Percentiles rank a stretch among this genome's conserved stretches.
Conservation (phyloP, 1,140 invertebrate genomes). For the Dryas iulia region DNA sequence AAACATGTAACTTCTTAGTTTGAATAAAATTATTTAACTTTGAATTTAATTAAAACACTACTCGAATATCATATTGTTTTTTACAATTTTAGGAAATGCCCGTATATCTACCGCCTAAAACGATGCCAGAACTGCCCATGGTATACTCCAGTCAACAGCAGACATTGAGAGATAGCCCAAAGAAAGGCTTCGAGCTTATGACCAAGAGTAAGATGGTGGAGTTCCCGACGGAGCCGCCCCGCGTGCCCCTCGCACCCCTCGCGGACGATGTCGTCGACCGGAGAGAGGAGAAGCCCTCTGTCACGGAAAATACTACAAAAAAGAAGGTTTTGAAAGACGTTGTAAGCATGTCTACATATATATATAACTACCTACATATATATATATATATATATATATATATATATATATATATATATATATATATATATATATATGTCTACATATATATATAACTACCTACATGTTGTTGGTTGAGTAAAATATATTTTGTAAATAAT, state of each 20-base stretch:
- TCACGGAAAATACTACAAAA: conserved; percentile 37
- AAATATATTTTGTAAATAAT: no score
- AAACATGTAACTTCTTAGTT: no score
- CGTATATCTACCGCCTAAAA: conserved; percentile 53
- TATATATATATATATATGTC: no score
- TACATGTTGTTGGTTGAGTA: no score
- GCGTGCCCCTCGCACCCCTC: conserved; percentile 21
- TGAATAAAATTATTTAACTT: no score
- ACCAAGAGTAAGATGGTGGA: conserved; percentile 25
- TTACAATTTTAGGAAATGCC: conserved; percentile 46
- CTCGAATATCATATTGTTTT: neutral
- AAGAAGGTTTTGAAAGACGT: conserved; percentile 41
- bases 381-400: no score
- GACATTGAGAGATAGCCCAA: conserved; percentile 59
- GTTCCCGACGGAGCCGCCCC: conserved; percentile 28
- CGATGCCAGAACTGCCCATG: conserved; percentile 63
- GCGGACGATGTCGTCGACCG: conserved; percentile 7
- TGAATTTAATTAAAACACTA: no score
- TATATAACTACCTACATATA: no score
- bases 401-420: no score
- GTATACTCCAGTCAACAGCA: conserved; percentile 53
- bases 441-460: no score
- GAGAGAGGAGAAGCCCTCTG: conserved; percentile 23
- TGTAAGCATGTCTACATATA: conserved; percentile 12
- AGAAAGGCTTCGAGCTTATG: conserved; percentile 61